Percentiles rank a stretch among this genome's conserved stretches.
Evolutionary conservation across 2,888 invertebrate species (phyloP).

Genomic region (Cotesia congregata): DNA sequence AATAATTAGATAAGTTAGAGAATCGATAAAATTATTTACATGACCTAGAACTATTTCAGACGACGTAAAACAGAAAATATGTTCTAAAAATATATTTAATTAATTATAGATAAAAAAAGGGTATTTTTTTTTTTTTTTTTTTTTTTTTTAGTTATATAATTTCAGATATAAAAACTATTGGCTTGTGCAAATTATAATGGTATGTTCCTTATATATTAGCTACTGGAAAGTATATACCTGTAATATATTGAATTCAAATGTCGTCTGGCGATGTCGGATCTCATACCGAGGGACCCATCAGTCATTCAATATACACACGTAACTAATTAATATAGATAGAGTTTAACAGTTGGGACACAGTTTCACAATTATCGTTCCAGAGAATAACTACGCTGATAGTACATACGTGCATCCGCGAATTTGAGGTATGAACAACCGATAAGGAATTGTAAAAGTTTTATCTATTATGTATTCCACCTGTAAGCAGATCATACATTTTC

Average conservation of each 20-base stretch:
- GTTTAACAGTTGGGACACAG: slow-evolving; percentile 30
- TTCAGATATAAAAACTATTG: not conserved
- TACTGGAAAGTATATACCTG: slow-evolving; percentile 33
- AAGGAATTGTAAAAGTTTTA: not conserved
- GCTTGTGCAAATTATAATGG: slow-evolving; percentile 15
- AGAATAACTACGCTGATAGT: slow-evolving; percentile 6
- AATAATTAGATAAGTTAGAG: not conserved
- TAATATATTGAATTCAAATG: slow-evolving; percentile 25
- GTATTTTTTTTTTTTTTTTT: no score
- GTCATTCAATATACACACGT: slow-evolving; percentile 41
- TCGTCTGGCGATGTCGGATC: slow-evolving; percentile 12
- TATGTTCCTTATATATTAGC: slow-evolving; percentile 4
- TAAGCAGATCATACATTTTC: no score
- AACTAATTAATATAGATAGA: slow-evolving; percentile 49
- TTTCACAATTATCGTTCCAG: slow-evolving; percentile 39
- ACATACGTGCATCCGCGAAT: not conserved
- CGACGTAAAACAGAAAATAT: not conserved
- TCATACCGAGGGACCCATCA: slow-evolving; percentile 45
- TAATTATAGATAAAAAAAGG: not conserved
- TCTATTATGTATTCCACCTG: not conserved
- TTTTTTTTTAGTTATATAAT: not conserved
- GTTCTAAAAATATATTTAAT: slow-evolving; percentile 1
- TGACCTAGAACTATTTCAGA: not conserved
- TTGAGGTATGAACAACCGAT: not conserved
- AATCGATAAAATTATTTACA: not conserved